A percentile compares a stretch with the other conserved stretches of the same genome.
These are phyloP conservation scores for Gymnodraco acuticeps DNA, from an alignment of 2,797 vertebrate species.

Conservation along the genomic window DNA sequence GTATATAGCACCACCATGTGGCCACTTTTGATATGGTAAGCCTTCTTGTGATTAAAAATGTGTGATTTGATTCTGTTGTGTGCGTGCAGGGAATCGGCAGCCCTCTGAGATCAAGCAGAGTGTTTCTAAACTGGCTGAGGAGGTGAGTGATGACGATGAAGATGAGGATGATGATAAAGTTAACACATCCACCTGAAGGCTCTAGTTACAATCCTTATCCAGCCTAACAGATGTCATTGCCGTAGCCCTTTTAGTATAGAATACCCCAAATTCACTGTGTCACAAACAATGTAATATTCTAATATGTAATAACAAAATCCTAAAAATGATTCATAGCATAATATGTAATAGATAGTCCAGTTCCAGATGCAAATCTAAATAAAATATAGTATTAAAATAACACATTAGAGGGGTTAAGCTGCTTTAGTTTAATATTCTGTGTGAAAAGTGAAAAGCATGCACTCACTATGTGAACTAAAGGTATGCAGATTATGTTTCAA, in stretches of 20 bases:
- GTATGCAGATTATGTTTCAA: not conserved
- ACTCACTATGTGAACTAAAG: not conserved
- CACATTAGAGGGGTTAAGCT: not conserved
- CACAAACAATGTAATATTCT: too few species aligned
- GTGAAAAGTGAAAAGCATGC: not conserved
- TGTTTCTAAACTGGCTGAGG: conserved; percentile 75
- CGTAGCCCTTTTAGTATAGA: too few species aligned
- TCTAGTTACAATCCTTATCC: too few species aligned
- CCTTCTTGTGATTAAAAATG: too few species aligned
- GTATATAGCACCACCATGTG: too few species aligned
- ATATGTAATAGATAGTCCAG: too few species aligned
- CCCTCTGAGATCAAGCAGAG: conserved; percentile 78
- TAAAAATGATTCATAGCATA: too few species aligned
- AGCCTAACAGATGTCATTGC: too few species aligned
- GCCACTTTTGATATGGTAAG: too few species aligned
- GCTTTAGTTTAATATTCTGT: not conserved
- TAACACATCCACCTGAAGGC: not conserved
- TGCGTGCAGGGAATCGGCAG: conserved; percentile 62
- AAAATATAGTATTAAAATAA: not conserved
- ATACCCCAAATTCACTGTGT: too few species aligned
- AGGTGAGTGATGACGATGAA: conserved; percentile 62
- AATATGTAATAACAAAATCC: too few species aligned
- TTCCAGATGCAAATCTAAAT: conserved; percentile 3
- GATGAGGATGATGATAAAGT: conserved; percentile 1
- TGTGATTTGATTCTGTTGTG: conserved; percentile 37